These are phyloP conservation scores for Anoncus sp. DNA, from an alignment of 2,888 invertebrate genomes.

Conservation along the genomic window DNA sequence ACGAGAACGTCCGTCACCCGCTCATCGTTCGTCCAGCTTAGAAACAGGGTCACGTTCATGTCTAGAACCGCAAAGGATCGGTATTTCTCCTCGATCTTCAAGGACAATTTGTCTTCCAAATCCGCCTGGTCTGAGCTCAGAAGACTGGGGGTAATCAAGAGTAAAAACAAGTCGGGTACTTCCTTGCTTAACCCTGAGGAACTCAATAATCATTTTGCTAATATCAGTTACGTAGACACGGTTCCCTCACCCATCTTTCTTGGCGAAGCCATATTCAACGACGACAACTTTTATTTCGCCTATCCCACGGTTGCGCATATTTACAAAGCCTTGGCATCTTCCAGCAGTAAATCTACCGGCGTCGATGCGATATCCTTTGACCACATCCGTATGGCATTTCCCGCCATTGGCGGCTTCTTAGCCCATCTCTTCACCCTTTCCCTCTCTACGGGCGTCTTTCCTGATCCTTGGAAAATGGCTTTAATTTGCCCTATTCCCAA, in stretches of 20 bases:
- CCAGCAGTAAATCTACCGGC: not conserved
- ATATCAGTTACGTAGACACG: too few species aligned
- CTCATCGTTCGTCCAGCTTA: not conserved
- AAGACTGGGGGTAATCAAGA: too few species aligned
- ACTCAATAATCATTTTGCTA: too few species aligned
- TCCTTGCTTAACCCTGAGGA: too few species aligned
- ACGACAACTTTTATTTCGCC: too few species aligned
- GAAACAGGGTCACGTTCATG: not conserved
- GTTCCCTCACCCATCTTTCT: too few species aligned
- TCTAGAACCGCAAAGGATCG: not conserved
- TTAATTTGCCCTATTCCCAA: conserved; percentile 68
- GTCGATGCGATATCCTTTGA: not conserved
- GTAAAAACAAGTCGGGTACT: too few species aligned
- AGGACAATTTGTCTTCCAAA: not conserved
- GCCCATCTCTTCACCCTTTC: conserved; percentile 48
- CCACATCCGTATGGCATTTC: too few species aligned
- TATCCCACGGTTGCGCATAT: too few species aligned
- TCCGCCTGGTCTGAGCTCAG: too few species aligned
- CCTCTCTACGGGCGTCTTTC: conserved; percentile 52
- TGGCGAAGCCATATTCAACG: too few species aligned
- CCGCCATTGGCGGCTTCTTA: conserved; percentile 16
- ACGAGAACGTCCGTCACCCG: not conserved
- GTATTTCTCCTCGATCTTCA: not conserved
- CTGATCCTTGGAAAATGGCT: conserved; percentile 65
- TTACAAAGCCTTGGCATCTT: too few species aligned